These are phyloP conservation scores for Sparidentex hasta DNA, from an alignment of 2,797 vertebrate genomes.

Conservation along the genomic window DNA sequence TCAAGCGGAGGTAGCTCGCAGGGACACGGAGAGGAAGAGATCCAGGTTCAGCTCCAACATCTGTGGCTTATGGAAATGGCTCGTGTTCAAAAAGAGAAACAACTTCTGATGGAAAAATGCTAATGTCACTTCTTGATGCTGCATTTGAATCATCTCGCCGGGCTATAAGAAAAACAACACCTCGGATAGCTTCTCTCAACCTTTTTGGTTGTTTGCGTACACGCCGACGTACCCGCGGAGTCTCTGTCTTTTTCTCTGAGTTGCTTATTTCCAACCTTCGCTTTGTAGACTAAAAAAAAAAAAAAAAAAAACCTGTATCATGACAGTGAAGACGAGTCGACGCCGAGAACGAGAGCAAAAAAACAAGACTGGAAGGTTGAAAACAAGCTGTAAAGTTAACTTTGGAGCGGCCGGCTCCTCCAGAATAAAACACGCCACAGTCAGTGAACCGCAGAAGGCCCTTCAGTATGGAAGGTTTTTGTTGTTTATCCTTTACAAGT, in stretches of 20 bases:
- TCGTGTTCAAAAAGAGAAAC: conserved; percentile 51
- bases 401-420: conserved; percentile 34
- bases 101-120: conserved; percentile 62
- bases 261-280: neutral
- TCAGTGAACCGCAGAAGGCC: neutral
- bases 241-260: neutral
- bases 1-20: conserved; percentile 47
- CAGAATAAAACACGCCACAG: neutral
- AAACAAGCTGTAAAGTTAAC: conserved; percentile 38
- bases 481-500: conserved; percentile 33
- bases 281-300: conserved; percentile 56
- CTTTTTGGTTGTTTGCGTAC: conserved; percentile 28
- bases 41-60: conserved; percentile 68
- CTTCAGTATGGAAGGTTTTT: conserved; percentile 24
- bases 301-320: neutral
- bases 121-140: conserved; percentile 48
- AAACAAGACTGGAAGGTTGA: conserved; percentile 29
- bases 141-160: conserved; percentile 41
- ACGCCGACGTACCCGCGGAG: conserved; percentile 13
- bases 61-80: conserved; percentile 74
- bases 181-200: conserved; percentile 43
- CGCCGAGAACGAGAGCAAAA: conserved; percentile 14
- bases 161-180: conserved; percentile 45
- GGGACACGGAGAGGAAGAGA: conserved; percentile 24
- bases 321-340: conserved; percentile 25